Conservation (phyloP, 2,888 invertebrate species). For the Hemithea aestivaria region DNA sequence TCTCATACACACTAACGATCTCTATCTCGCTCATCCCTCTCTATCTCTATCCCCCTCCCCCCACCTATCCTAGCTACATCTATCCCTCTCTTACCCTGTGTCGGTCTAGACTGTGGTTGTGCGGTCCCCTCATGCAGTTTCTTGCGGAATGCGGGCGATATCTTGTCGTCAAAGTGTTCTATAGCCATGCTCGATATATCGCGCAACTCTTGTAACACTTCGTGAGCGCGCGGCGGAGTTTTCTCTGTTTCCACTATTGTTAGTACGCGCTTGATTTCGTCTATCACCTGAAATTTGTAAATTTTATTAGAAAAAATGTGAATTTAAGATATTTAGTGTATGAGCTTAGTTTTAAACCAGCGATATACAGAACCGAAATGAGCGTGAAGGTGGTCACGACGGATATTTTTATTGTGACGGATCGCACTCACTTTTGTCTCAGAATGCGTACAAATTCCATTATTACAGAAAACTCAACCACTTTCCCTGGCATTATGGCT, state of each 20-base stretch:
- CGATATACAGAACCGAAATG: too few species aligned
- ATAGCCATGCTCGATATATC: constrained; percentile 98
- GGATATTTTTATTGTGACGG: too few species aligned
- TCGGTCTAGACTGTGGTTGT: constrained; percentile 36
- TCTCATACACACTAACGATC: too few species aligned
- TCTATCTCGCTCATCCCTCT: too few species aligned
- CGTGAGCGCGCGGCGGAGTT: constrained; percentile 86
- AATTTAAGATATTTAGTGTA: background rate
- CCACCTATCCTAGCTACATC: too few species aligned
- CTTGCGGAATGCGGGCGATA: constrained; percentile 71
- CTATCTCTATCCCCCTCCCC: too few species aligned
- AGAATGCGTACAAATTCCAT: too few species aligned
- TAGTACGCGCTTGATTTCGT: constrained; percentile 90
- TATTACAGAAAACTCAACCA: too few species aligned
- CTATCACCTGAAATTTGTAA: constrained; percentile 84
- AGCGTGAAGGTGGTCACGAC: too few species aligned
- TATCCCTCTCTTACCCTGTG: constrained; percentile 32
- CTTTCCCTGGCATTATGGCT: too few species aligned
- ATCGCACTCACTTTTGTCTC: too few species aligned
- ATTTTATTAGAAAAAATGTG: background rate
- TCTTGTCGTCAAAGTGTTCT: constrained; percentile 96
- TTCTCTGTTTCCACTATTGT: constrained; percentile 82
- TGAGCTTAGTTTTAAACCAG: background rate
- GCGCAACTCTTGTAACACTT: constrained; percentile 91
- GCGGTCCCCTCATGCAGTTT: constrained; percentile 49